Percentiles rank a stretch among this genome's conserved stretches.
Evolutionary conservation across 2,797 vertebrate genomes (phyloP).

Genomic region (Aulostomus chinensis): DNA sequence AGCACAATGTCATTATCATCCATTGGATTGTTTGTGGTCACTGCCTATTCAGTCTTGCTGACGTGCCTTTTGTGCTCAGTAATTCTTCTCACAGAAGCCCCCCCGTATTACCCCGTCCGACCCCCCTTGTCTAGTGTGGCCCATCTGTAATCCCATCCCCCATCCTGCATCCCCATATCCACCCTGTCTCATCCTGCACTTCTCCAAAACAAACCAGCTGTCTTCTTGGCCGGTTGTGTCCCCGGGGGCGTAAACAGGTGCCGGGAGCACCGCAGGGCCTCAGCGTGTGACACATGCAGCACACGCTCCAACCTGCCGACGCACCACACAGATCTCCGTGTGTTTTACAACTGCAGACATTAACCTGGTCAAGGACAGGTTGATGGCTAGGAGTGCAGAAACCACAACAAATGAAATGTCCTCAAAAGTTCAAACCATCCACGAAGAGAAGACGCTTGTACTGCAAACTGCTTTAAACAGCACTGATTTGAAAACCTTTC

Average conservation of each 20-base stretch:
- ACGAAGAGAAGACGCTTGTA: neutral
- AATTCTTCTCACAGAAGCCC: constrained; percentile 70
- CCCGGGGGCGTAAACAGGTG: constrained; percentile 79
- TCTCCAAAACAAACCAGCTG: constrained; percentile 79
- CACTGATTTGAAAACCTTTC: too few species aligned
- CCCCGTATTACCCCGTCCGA: constrained; percentile 16
- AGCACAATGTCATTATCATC: constrained; percentile 79
- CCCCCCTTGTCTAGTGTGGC: constrained; percentile 37
- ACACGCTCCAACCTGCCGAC: constrained; percentile 60
- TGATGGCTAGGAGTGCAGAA: constrained; percentile 15
- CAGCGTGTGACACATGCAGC: constrained; percentile 67
- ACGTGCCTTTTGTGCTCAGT: constrained; percentile 76
- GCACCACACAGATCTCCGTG: constrained; percentile 31
- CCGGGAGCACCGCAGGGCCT: constrained; percentile 55
- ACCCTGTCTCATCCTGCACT: constrained; percentile 56
- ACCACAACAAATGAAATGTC: neutral
- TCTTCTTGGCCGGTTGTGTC: constrained; percentile 69
- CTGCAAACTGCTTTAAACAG: too few species aligned
- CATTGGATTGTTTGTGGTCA: constrained; percentile 72
- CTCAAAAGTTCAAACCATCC: neutral
- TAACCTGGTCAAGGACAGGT: constrained; percentile 40
- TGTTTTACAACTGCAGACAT: constrained; percentile 47
- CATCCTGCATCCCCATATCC: constrained; percentile 55
- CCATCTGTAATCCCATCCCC: constrained; percentile 79
- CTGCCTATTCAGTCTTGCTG: constrained; percentile 71